Conservation (phyloP, 2,797 vertebrate genomes). For the Propithecus deckenii region DNA sequence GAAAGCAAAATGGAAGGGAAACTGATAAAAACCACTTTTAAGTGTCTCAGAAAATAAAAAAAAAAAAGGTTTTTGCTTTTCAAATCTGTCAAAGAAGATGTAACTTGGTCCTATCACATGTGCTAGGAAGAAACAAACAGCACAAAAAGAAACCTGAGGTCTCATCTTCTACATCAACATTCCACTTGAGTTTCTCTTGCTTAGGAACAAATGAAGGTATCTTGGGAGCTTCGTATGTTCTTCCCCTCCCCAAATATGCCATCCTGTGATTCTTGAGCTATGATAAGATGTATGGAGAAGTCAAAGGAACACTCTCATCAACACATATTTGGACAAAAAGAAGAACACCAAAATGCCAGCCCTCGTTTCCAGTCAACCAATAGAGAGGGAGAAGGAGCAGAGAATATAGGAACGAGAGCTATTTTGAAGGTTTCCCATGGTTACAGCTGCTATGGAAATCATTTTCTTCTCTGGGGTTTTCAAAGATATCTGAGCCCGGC, state of each 20-base stretch:
- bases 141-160: not conserved
- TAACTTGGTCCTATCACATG: not conserved
- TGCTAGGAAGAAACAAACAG: not conserved
- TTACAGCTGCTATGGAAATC: slow-evolving; percentile 88
- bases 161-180: not conserved
- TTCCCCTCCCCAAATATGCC: not conserved
- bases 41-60: not conserved
- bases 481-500: slow-evolving; percentile 76
- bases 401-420: slow-evolving; percentile 68
- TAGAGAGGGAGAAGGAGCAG: not conserved
- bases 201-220: not conserved
- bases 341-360: not conserved
- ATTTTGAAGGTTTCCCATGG: slow-evolving; percentile 84
- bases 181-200: not conserved
- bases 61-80: not conserved
- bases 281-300: not conserved
- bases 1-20: slow-evolving; percentile 28
- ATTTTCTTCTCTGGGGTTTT: slow-evolving; percentile 80
- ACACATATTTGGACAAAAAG: not conserved
- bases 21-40: not conserved
- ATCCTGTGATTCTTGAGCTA: not conserved
- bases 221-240: not conserved
- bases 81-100: not conserved
- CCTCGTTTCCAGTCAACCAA: slow-evolving; percentile 64
- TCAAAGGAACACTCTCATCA: not conserved